phyloP scores from a whole-genome alignment of 2,797 vertebrate genomes.

The Spondyliosoma cantharus region DNA sequence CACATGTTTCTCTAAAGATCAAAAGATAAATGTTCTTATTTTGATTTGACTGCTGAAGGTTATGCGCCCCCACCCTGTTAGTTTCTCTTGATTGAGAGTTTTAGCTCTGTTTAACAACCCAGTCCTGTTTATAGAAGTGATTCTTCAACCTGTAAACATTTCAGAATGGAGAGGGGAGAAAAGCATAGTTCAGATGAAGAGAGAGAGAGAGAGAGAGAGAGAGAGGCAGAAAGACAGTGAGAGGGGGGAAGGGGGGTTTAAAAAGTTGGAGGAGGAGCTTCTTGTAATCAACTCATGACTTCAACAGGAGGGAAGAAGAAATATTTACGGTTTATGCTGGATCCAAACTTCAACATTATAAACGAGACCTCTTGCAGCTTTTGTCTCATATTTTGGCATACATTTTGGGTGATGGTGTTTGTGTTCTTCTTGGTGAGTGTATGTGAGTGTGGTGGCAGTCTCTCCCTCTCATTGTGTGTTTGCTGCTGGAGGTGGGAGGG shows the following conservation, averaged over 20 bases:
- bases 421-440: slow-evolving; percentile 51
- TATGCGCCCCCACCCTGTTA: slow-evolving; percentile 12
- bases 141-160: slow-evolving; percentile 79
- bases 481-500: slow-evolving; percentile 86
- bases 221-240: slow-evolving; percentile 43
- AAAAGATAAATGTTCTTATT: slow-evolving; percentile 29
- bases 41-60: background rate
- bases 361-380: slow-evolving; percentile 27
- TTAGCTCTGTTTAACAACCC: slow-evolving; percentile 51
- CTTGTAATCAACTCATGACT: slow-evolving; percentile 70
- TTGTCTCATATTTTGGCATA: slow-evolving; percentile 31
- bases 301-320: slow-evolving; percentile 59
- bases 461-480: slow-evolving; percentile 69
- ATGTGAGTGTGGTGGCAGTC: slow-evolving; percentile 59
- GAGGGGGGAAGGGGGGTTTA: slow-evolving; percentile 40
- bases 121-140: slow-evolving; percentile 50
- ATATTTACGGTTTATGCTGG: slow-evolving; percentile 29
- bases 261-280: slow-evolving; percentile 70
- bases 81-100: slow-evolving; percentile 33
- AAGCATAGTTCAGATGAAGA: slow-evolving; percentile 33
- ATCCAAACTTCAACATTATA: slow-evolving; percentile 36
- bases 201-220: slow-evolving; percentile 43
- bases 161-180: slow-evolving; percentile 52
- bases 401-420: slow-evolving; percentile 62
- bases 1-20: slow-evolving; percentile 30